phyloP scores from a whole-genome alignment of 2,113 vertebrate species.

The Corvus moneduloides region DNA sequence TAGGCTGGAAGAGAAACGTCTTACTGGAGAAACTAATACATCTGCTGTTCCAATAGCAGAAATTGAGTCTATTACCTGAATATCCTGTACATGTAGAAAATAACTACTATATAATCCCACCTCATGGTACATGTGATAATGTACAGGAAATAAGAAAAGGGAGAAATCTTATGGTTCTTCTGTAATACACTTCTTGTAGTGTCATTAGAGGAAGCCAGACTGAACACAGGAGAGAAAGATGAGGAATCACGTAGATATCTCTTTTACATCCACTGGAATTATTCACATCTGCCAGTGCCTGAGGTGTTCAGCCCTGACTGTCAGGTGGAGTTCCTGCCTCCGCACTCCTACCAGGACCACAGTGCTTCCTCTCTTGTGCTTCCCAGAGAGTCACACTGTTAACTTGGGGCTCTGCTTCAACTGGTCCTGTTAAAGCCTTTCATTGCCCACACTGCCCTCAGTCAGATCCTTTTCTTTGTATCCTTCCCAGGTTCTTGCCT shows the following conservation, averaged over 20 bases:
- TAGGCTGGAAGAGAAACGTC: neutral
- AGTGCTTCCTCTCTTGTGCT: neutral
- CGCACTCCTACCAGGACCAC: neutral
- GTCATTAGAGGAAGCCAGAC: neutral
- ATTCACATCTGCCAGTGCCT: neutral
- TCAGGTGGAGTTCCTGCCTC: neutral
- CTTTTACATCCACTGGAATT: neutral
- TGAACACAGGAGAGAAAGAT: neutral
- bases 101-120: neutral
- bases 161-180: slow-evolving; percentile 2
- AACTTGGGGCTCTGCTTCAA: neutral
- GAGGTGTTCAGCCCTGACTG: neutral
- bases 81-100: slow-evolving; percentile 12
- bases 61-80: slow-evolving; percentile 3
- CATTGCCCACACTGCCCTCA: neutral
- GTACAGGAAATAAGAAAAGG: neutral
- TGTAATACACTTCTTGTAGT: neutral
- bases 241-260: rapidly evolving
- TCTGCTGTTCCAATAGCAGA: neutral
- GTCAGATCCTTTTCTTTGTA: neutral
- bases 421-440: neutral
- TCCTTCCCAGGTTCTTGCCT: neutral
- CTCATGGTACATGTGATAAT: neutral
- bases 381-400: neutral
- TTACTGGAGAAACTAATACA: neutral